These are phyloP conservation scores for Margarornis squamiger DNA, from an alignment of 2,797 vertebrate genomes.

Conservation along the genomic window DNA sequence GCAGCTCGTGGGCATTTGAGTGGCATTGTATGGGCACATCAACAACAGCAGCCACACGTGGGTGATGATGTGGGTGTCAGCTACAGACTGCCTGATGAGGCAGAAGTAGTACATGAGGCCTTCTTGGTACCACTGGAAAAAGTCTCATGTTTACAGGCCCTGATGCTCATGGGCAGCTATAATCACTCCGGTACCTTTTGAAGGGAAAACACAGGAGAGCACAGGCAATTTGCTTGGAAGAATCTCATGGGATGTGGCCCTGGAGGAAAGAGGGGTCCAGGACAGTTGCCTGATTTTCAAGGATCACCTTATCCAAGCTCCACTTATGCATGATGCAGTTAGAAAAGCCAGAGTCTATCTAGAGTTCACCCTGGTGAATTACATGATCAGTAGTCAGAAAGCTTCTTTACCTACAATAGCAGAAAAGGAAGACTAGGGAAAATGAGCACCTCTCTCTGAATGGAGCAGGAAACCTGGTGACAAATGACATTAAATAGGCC, in stretches of 20 bases:
- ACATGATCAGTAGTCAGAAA: not conserved
- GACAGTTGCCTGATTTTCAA: not conserved
- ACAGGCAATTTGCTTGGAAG: not conserved
- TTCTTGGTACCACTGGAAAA: not conserved
- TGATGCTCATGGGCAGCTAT: not conserved
- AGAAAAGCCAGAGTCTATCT: not conserved
- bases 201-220: not conserved
- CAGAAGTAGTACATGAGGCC: not conserved
- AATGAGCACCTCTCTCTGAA: not conserved
- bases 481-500: not conserved
- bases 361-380: not conserved
- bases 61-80: not conserved
- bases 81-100: not conserved
- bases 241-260: not conserved
- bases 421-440: not conserved
- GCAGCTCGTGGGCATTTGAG: not conserved
- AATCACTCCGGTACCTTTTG: not conserved
- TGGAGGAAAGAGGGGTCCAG: not conserved
- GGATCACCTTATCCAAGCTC: not conserved
- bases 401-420: not conserved
- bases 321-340: not conserved
- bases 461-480: not conserved
- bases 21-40: not conserved
- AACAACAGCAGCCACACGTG: accelerated
- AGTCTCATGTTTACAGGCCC: not conserved